Evolutionary conservation across 2,797 vertebrate species (phyloP), one percentile per base, ranked within the genome.

Genomic region (Perdix hodgsoniae): DNA sequence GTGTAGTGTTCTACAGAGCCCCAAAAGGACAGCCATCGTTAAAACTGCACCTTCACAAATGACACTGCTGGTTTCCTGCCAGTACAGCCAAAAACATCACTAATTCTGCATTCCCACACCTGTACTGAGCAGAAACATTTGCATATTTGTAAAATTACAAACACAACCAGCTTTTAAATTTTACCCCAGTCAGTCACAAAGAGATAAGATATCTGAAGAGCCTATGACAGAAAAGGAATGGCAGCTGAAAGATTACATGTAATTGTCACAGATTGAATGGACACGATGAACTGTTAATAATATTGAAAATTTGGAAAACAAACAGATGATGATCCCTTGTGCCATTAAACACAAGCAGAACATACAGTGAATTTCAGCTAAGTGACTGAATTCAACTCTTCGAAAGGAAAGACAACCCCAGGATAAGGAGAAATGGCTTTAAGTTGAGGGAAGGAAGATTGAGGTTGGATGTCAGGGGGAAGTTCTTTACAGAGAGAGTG

Each of bases 21-120:
- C 50, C 0, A 0, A 64, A 64, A 56, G 42, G 31, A 74, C 3
- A 64, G 27, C 17, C 67, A 82, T 37, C 29, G 31, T 7, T 86
- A 63, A 63, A 15, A 14, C 22, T 40, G 16, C 65, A 81, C 57
- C 56, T 76, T 56, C 49, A 39, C 21, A 64, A 83, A 72, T 12
- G 61, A 10, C 56, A 59, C 50, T 29, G 54, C 40, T 70, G 63
- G 17, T 72, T 23, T 76, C 56, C 65, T 81, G 70, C 15, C 60
- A 59, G 2, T 16, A 47, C 0, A 86, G 77, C 80, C 56, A 74
- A 26, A 61, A 82, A 71, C 56, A 52, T 35, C 24, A 16, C 37
- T 40, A 63, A 50, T 71, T 10, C 77, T 90, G 63, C 67, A 52
- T 44, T 61, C 49, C 49, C 9, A 2, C 52, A 50, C 31, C 64